Base-by-base conservation (phyloP, 2,888 invertebrate genomes). In the Nemoura dubitans region DNA sequence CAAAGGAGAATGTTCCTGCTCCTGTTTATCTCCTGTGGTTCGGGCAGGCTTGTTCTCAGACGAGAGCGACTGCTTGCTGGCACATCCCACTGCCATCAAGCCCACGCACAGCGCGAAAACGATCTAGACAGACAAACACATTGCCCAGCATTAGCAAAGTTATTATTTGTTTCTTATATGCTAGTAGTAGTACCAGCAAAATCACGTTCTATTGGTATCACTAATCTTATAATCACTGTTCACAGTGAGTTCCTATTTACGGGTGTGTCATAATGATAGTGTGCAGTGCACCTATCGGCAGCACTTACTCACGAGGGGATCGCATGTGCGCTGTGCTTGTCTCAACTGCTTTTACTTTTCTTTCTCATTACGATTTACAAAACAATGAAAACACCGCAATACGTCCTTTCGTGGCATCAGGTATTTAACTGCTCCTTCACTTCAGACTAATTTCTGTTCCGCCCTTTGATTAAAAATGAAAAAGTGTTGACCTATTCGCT, bases 1-100 rank as follows among this genome's bases (percentile, higher is more conserved):
- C 0, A 94, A 93, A 0, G 95, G 94, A 2, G 59, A 21, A 14
- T 59, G 59, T 0, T 94, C 91, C 86, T 92, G 92, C 3, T 84
- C 84, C n/a, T 59, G 28, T 76, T 84, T 84, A 21, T 84, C 59
- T 21, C 29, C 84, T 27, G 14, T 21, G 21, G 76, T 26, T 27
- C 76, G 26, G 14, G 27, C 26, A 27, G 76, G 76, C 25, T 84
- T 84, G 26, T 21, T 27, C 59, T 84, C 59, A 59, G 84, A 76
- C 3, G 59, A n/a, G n/a, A 28, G 14, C 84, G 59, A 59, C 27
- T 84, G 59, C 76, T 84, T 84, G 84, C 59, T 28, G 10, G 27
- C 2, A 25, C 84, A 84, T 0, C 27, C 16, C 1, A 27, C 76
- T 1, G 76, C 84, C 59, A 84, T 21, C 26, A 84, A 21, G 10